Percentiles rank a stretch among this genome's conserved stretches.
Evolutionary conservation across 2,113 vertebrate species (phyloP).

Genomic region (Sebastes fasciatus): DNA sequence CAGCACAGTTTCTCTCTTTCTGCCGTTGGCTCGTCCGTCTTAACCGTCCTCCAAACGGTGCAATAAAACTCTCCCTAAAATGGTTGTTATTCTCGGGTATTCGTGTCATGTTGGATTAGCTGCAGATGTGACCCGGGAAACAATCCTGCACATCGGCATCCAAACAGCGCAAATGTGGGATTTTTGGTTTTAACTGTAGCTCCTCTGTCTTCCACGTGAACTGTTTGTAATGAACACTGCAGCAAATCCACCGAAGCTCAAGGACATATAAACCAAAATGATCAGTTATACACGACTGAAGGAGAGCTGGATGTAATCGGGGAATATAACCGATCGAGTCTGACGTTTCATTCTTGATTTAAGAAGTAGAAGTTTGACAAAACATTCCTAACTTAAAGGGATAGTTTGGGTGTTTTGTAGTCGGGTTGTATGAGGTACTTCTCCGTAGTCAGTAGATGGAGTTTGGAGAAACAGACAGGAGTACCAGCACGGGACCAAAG

Average conservation of each 20-base stretch:
- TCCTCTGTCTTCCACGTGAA: no score
- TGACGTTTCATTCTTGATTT: background rate
- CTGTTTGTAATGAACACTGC: background rate
- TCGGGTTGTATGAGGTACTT: no score
- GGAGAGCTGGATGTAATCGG: background rate
- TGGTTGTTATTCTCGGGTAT: background rate
- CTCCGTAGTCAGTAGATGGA: no score
- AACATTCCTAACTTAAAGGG: background rate
- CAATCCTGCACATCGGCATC: background rate
- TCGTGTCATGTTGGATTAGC: conserved; percentile 39
- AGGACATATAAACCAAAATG: background rate
- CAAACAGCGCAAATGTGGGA: conserved; percentile 2
- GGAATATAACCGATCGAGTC: background rate
- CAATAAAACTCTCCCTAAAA: background rate
- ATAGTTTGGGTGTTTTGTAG: no score
- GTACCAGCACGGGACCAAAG: no score
- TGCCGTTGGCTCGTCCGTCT: conserved; percentile 5
- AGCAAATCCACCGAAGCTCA: background rate
- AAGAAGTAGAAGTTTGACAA: no score
- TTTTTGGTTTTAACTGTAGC: background rate
- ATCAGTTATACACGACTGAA: background rate
- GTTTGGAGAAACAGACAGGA: no score
- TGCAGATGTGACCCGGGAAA: conserved; percentile 33
- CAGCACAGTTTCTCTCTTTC: background rate
- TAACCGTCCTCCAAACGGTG: background rate